Base-by-base conservation (phyloP, 2,797 vertebrate genomes). In the Muraenolepis orangiensis region DNA sequence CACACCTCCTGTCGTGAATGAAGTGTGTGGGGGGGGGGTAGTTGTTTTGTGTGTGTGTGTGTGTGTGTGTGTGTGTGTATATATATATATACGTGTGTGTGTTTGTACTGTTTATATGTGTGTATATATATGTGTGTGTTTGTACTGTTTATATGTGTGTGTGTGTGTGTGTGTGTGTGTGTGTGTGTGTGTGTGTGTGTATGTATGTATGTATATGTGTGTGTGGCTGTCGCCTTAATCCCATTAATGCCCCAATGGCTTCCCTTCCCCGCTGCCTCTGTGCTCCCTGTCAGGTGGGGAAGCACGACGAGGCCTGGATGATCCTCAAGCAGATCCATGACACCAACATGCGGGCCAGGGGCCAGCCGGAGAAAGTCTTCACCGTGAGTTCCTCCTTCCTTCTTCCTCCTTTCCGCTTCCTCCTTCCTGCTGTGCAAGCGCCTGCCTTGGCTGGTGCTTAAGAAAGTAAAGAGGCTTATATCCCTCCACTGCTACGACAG, bases 241-340 rank as follows among this genome's bases (percentile, higher is more conserved):
- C 76, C 7, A n/a, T 74, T 71, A 84, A 88, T 89, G 76, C 80
- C 80, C 82, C 71, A 61, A 42, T 26, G 69, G 46, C 46, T 4
- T 31, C 72, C 66, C 30, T 77, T 76, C 77, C 68, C 38, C 73
- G 78, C 38, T 36, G 76, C 80, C 64, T 32, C 34, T 72, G 79
- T 84, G 30, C 6, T 78, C 86, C 30, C 28, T 89, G 87, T 84
- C 91, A 99, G 98, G 89, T 96, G 89, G 98, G 98, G 84, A 98
- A 98, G 87, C 98, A 99, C 32, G 98, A 99, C 64, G 97, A 99
- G 92, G 98, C 97, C 70, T 99, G 98, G 98, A 99, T 99, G 98
- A 97, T 99, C 91, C 96, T 99, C 86, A 99, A 99, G 86, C 95
- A 97, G 90, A 99, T 99, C 88, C 98, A 99, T 64, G 98, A 99